These are phyloP conservation scores for Dallia pectoralis DNA, from an alignment of 2,797 vertebrate species.

Conservation along the genomic window DNA sequence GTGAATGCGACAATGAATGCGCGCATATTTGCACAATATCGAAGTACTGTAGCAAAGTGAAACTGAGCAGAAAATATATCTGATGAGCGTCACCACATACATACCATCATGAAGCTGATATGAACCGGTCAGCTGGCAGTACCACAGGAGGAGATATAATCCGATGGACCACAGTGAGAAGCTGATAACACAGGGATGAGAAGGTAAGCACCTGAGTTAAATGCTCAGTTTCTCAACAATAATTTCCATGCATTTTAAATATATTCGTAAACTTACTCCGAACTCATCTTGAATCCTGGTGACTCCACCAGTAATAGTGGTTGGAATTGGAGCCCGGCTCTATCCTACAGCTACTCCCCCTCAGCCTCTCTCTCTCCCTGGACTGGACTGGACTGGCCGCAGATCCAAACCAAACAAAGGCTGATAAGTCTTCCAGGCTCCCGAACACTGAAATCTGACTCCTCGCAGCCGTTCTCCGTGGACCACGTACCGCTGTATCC, in stretches of 20 bases:
- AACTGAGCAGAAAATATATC: background rate
- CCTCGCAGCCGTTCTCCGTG: conserved; percentile 62
- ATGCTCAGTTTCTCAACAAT: background rate
- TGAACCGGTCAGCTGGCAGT: conserved; percentile 53
- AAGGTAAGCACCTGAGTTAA: conserved; percentile 25
- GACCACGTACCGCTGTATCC: conserved; percentile 69
- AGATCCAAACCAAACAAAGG: conserved; percentile 84
- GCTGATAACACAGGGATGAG: conserved; percentile 55
- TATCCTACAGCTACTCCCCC: conserved; percentile 34
- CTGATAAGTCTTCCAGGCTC: conserved; percentile 77
- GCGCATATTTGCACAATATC: background rate
- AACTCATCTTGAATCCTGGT: conserved; percentile 64
- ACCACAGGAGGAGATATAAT: conserved; percentile 60
- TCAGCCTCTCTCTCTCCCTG: conserved; percentile 42
- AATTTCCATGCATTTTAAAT: background rate
- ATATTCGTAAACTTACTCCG: conserved; percentile 53
- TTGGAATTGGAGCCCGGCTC: conserved; percentile 56
- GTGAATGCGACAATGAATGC: background rate
- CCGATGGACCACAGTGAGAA: conserved; percentile 62
- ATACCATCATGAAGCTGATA: conserved; percentile 71
- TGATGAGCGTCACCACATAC: conserved; percentile 33
- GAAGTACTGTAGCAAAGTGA: background rate
- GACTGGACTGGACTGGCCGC: conserved; percentile 54
- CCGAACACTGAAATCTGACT: conserved; percentile 84
- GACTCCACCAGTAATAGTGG: conserved; percentile 46